Base-by-base conservation (phyloP, 2,888 invertebrate species). In the Geotrupes spiniger region DNA sequence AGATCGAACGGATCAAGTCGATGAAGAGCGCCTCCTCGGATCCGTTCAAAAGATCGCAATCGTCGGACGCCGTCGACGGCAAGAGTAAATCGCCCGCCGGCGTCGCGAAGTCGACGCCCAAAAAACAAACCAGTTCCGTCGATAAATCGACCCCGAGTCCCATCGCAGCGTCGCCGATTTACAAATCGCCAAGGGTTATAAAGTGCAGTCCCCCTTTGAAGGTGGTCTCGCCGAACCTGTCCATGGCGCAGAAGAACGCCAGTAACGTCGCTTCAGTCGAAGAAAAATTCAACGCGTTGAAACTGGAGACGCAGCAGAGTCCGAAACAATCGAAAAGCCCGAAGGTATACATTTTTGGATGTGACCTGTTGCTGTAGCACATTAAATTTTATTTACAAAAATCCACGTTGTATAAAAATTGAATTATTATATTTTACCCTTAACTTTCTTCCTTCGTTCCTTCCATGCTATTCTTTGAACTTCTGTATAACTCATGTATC, bases 1-100 rank as follows among this genome's bases (percentile, higher is more conserved):
- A 86, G 72, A 82, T 85, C 60, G 80, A 82, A 59, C 82, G 80
- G 60, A 77, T 80, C 50, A 80, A 75, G 55, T 74, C 73, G 42
- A 80, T 78, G 72, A 80, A 78, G 64, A 59, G 47, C 46, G 53
- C 56, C 9, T 50, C 51, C 14, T 49, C 33, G 3, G 42, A 42
- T 15, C 46, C 46, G 5, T 46, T 46, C n/a, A 46, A 6, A 2
- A 41, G 27, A 14, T 38, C 41, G 6, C 33, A 41, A 17, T 27
- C 46, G 5, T 39, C 41, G n/a, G 31, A 40, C 25, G 42, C 46
- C 9, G 36, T 29, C 4, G 38, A 46, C 33, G 36, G 27, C 17
- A 28, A 36, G 12, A 33, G 27, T n/a, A 42, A 38, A 26, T 28
- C 41, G 11, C 36, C 40, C 9, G 15, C 9, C 12, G 42, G 46